Evolutionary conservation across 2,888 invertebrate genomes (phyloP).

Genomic region (Alviniconcha strummeri): DNA sequence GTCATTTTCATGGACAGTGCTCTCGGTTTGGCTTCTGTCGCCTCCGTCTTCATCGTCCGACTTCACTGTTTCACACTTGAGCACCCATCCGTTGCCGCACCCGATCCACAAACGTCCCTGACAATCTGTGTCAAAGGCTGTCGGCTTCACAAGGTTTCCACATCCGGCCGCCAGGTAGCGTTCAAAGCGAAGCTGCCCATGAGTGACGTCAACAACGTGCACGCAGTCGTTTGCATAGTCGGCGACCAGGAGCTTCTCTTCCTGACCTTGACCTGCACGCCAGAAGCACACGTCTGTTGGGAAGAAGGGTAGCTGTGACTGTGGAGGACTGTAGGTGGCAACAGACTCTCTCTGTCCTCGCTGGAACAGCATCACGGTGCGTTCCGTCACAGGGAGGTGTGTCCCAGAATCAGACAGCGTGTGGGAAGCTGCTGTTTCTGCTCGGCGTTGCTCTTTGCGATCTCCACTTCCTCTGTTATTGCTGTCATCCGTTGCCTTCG

Average conservation of each 20-base stretch:
- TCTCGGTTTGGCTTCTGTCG: no score
- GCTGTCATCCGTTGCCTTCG: no score
- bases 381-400: no score
- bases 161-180: slow-evolving; percentile 22
- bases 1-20: no score
- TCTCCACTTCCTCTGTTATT: no score
- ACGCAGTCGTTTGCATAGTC: slow-evolving; percentile 23
- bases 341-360: not conserved
- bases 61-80: slow-evolving; percentile 26
- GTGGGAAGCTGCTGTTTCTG: no score
- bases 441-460: no score
- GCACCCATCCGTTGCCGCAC: slow-evolving; percentile 17
- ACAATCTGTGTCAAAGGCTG: slow-evolving; percentile 21
- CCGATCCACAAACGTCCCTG: slow-evolving; percentile 21
- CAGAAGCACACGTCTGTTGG: slow-evolving; percentile 31
- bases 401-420: no score
- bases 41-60: no score
- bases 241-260: slow-evolving; percentile 17
- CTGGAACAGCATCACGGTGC: no score
- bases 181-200: not conserved
- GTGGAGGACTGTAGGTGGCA: not conserved
- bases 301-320: not conserved
- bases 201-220: slow-evolving; percentile 7
- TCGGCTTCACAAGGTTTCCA: slow-evolving; percentile 15
- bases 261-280: not conserved